Base-by-base conservation (phyloP, 2,888 invertebrate species). In the Andrena haemorrhoa region DNA sequence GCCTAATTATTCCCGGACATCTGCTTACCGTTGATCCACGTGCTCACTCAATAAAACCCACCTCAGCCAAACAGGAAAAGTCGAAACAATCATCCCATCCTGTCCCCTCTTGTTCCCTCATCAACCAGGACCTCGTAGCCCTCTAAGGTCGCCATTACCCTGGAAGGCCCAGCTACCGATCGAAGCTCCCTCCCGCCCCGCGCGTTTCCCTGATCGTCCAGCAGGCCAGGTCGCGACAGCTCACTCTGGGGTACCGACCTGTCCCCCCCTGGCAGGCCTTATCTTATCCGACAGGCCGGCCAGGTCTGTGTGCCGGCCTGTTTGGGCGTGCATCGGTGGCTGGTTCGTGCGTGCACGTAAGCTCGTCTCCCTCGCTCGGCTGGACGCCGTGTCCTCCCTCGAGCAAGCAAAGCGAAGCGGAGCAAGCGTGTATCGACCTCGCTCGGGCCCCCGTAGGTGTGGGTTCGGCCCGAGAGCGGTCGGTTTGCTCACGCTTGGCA, bases 351-450 rank as follows among this genome's bases (percentile, higher is more conserved):
- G 80, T 81, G 79, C 85, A 80, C 75, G 74, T 56, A 68, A 75
- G 70, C 69, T 84, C 72, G 73, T 77, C 78, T 74, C 85, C 66
- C 60, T 85, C 78, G 85, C 84, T 84, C 77, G 66, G 61, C 72
- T 69, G 83, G 79, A 75, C 74, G 73, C 75, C 73, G 86, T 86
- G 89, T 91, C 88, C 85, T 89, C 89, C 86, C 88, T 86, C 85
- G 83, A 85, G 88, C 83, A 86, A 90, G 89, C 89, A 89, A 89
- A 89, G 88, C 89, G 88, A 87, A 87, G 86, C 89, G 82, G 87
- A 88, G 86, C 82, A 41, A 85, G 89, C 91, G 91, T 92, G 90
- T 92, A 92, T 92, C 92, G 92, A 92, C 92, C 92, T 90, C 90
- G 88, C 82, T 53, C 81, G 61, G 75, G 65, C 49, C 75, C 74